phyloP scores from a whole-genome alignment of 2,797 vertebrate genomes.

The Rousettus madagascariensis region DNA sequence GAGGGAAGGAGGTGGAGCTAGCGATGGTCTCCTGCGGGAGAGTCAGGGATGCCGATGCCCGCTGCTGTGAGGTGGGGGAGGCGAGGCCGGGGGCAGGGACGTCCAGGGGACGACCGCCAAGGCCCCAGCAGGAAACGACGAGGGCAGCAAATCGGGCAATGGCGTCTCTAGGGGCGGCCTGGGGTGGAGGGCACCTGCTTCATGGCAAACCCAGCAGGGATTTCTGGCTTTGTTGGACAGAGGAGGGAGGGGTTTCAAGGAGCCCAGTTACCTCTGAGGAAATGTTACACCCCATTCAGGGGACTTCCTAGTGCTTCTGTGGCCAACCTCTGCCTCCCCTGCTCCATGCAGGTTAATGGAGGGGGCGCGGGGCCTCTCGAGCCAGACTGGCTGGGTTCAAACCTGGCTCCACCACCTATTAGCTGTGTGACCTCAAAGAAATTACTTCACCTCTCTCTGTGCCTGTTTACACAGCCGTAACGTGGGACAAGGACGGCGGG shows the following conservation, averaged over 20 bases:
- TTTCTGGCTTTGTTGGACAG: not conserved
- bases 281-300: accelerated
- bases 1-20: accelerated
- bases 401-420: not conserved
- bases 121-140: accelerated
- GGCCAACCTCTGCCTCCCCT: not conserved
- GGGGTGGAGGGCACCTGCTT: too few relatives aligned
- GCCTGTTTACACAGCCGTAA: not conserved
- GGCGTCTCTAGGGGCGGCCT: accelerated
- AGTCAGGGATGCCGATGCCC: accelerated
- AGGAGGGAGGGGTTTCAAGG: not conserved
- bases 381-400: not conserved
- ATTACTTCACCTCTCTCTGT: not conserved
- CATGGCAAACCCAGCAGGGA: too few relatives aligned
- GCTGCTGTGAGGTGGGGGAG: too few relatives aligned
- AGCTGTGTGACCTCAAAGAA: not conserved
- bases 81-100: not conserved
- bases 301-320: accelerated
- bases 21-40: not conserved
- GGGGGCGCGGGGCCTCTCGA: not conserved
- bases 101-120: accelerated
- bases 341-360: accelerated
- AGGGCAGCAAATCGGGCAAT: accelerated
- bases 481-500: accelerated
- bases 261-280: not conserved